These are phyloP conservation scores for Rafetus swinhoei DNA, from an alignment of 2,113 vertebrate species.

Conservation along the genomic window DNA sequence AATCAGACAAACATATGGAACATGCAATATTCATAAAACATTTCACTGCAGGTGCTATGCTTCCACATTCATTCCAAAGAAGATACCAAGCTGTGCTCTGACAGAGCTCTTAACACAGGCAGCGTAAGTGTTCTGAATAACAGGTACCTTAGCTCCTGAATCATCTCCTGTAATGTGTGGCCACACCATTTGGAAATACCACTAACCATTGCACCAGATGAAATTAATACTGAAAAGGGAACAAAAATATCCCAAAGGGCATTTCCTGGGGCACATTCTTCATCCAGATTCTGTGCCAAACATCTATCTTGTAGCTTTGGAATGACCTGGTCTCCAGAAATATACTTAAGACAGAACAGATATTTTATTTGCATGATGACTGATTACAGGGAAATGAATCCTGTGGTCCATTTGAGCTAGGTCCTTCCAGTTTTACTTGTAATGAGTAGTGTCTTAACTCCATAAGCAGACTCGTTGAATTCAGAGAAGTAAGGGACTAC, in stretches of 20 bases:
- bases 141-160: background rate
- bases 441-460: background rate
- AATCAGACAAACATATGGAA: background rate
- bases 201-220: background rate
- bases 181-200: background rate
- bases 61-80: background rate
- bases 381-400: background rate
- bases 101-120: background rate
- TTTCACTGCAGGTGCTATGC: background rate
- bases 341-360: background rate
- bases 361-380: background rate
- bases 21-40: background rate
- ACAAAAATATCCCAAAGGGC: background rate
- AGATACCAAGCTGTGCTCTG: background rate
- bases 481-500: background rate
- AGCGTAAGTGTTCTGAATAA: background rate
- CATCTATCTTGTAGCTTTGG: background rate
- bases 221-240: background rate
- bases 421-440: background rate
- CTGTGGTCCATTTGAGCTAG: background rate
- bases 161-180: background rate
- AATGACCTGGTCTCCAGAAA: background rate
- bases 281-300: background rate
- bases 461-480: background rate
- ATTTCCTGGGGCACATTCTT: background rate